Evolutionary conservation across 2,113 vertebrate species (phyloP), one percentile per base, ranked within the genome.

Genomic region (Henicopernis longicauda): DNA sequence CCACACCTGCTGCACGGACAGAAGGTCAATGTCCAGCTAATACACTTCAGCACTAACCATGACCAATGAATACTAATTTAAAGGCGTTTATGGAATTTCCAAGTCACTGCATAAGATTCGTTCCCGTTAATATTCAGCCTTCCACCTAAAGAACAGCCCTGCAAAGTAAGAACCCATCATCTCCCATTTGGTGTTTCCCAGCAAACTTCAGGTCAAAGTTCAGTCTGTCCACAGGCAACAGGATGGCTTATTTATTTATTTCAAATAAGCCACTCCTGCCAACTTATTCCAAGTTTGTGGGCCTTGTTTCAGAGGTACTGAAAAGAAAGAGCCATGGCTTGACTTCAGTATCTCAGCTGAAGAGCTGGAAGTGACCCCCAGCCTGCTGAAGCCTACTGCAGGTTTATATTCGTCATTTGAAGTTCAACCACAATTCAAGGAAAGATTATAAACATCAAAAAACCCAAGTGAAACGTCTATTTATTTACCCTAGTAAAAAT

Each of bases 1-100:
- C 61, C 29, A 22, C 1, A 0, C 13, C 8, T 7, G n/a, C 67
- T 31, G 10, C 63, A 27, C 1, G 1, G 78, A 3, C 85, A 81
- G 62, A n/a, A 89, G 36, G 22, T 40, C 55, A 8, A 3, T 1
- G 38, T 9, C 73, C 74, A 47, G 59, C 45, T 49, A 18, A 23
- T 3, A 13, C 36, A 49, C 36, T 32, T 14, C 78, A 36, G 92
- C 9, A 6, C 8, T 6, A 8, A 8, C 67, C 26, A 42, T 16
- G 18, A 77, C 58, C 79, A 40, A 11, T 4, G 10, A 65, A 70
- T 21, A 9, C 31, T 3, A 11, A 31, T 9, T 63, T 23, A 16
- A 42, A 85, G 20, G 38, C 32, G 13, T 11, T 47, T 18, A 29
- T 2, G 57, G 49, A 13, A 22, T 50, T 85, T 54, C 58, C n/a